Evolutionary conservation across 2,888 invertebrate genomes (phyloP), one percentile per base, ranked within the genome.

Genomic region (Drosophila limbata): DNA sequence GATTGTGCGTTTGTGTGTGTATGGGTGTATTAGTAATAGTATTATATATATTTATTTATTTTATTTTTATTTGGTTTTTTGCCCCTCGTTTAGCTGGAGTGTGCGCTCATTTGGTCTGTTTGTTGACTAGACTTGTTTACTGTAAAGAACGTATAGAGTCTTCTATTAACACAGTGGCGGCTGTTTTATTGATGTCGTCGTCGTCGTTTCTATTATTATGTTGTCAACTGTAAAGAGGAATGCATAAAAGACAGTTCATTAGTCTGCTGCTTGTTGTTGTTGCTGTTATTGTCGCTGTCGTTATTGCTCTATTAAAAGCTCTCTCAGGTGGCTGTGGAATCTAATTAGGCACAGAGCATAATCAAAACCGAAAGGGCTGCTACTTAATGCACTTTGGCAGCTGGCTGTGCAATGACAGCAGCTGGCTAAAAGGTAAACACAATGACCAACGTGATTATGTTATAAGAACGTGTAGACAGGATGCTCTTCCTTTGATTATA

Each of bases 91-190:
- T 62, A 68, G 61, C 62, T 68, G 42, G 50, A 65, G 68, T 71
- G 53, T 61, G 63, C 65, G 75, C 56, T 75, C 87, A 88, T 84
- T 84, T 84, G 83, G 84, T 86, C 60, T 78, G 73, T 65, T 88
- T 73, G 78, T 84, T 84, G 89, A 88, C 83, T 84, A 88, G 86
- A 86, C 79, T 76, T 71, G 65, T 79, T 77, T 67, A 79, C 79
- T 50, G 6, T 66, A 33, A 66, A 71, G 79, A 75, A 76, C 75
- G 79, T 64, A 64, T 5, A 25, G 73, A 39, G 66, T 66, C 77
- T 79, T 70, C 61, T 76, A 75, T 75, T 77, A 77, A 77, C 79
- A 77, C 79, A 75, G 76, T 40, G 65, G 76, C 60, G 55, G 77
- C 72, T 65, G 72, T 65, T 44, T 44, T 70, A 35, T 69, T 64